phyloP scores from a whole-genome alignment of 2,888 invertebrate species.

The Polydrusus tereticollis region DNA sequence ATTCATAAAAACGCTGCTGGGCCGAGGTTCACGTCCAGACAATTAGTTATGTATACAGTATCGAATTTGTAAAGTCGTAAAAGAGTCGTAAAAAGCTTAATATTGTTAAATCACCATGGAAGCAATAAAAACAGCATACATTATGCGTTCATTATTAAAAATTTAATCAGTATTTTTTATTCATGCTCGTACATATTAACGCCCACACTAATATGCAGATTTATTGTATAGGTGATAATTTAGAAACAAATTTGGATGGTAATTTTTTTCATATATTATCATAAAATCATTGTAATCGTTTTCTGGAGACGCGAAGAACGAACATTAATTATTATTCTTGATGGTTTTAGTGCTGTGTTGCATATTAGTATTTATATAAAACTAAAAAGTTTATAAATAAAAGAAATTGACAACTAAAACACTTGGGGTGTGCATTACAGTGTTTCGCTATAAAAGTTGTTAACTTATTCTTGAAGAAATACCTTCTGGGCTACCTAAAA shows the following conservation, averaged over 20 bases:
- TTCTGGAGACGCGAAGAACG: not conserved
- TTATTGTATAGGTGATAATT: conserved; percentile 40
- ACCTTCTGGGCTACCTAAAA: too few relatives aligned
- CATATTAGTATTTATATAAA: too few relatives aligned
- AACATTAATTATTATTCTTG: too few relatives aligned
- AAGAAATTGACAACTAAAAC: too few relatives aligned
- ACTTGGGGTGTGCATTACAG: too few relatives aligned
- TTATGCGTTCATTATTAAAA: conserved; percentile 45
- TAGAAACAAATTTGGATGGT: conserved; percentile 43
- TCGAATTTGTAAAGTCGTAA: conserved; percentile 44
- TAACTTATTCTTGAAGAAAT: too few relatives aligned
- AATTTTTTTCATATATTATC: conserved; percentile 27
- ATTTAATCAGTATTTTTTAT: conserved; percentile 45
- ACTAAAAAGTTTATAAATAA: too few relatives aligned
- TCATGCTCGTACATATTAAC: conserved; percentile 32
- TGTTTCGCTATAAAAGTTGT: too few relatives aligned
- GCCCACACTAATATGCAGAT: conserved; percentile 35
- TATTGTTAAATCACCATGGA: conserved; percentile 45
- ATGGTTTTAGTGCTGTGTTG: too few relatives aligned
- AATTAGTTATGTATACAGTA: conserved; percentile 45
- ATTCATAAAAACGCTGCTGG: conserved; percentile 18
- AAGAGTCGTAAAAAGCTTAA: conserved; percentile 45
- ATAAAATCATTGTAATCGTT: conserved; percentile 15
- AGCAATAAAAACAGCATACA: conserved; percentile 44
- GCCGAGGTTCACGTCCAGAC: conserved; percentile 23